Base-by-base conservation (phyloP, 2,113 vertebrate species). In the Lanius collurio region DNA sequence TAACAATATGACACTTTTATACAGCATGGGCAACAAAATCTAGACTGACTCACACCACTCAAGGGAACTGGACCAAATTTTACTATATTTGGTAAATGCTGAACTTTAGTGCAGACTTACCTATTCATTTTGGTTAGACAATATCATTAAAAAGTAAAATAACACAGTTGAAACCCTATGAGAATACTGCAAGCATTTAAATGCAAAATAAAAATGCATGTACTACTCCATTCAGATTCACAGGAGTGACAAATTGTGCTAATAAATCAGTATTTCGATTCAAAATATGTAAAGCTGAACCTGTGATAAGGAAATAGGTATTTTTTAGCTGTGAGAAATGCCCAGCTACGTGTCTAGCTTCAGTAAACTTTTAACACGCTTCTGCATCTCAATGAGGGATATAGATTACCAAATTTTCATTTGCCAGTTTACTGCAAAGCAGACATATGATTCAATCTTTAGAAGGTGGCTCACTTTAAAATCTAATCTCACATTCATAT, bases 401-500 rank as follows among this genome's bases (percentile, higher is more conserved):
- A 94, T 8, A 96, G 89, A 97, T 96, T 90, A 92, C 67, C 90
- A 93, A 80, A 77, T 83, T 96, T 97, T 95, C 87, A 85, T 94
- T 96, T 97, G 91, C 95, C 80, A 94, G 33, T 80, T 92, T 95
- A 93, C 94, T 95, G 94, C 95, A 75, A 96, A 97, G 85, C 56
- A 96, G 96, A 94, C 83, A 95, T 47, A 68, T 44, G 85, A 98
- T 97, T 97, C 97, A 96, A 83, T 97, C 98, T 97, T 95, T 87
- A 64, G 86, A 96, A 97, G 98, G 96, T 98, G 97, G 90, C 93
- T 97, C 92, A 75, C 89, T 97, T 97, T 95, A 95, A 97, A 97
- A 97, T 78, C 95, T 96, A 96, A 97, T 98, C 91, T 97, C 95
- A 97, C 89, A 97, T 98, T 97, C 96, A 96, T 94, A 97, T 73